Conservation (phyloP, 2,797 vertebrate genomes). For the Pelobates cultripes region DNA sequence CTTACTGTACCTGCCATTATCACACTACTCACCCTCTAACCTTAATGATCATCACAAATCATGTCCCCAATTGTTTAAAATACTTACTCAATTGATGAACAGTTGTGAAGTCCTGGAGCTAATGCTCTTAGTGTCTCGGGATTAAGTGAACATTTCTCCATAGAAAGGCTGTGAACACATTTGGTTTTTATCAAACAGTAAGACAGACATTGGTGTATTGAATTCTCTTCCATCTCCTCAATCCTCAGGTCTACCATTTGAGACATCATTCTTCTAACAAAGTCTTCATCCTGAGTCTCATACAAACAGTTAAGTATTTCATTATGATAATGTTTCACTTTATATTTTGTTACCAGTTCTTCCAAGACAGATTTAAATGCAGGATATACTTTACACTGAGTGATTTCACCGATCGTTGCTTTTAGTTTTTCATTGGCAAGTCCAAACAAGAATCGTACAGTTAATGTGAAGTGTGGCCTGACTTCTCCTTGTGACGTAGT, state of each 20-base stretch:
- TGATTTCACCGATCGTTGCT: no score
- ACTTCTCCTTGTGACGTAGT: background rate
- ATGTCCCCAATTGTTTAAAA: no score
- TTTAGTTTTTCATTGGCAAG: no score
- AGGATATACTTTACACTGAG: no score
- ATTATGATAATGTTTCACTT: background rate
- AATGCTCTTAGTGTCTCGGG: background rate
- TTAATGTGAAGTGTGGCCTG: background rate
- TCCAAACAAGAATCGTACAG: no score
- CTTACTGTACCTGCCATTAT: no score
- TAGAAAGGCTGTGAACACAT: background rate
- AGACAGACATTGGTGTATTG: background rate
- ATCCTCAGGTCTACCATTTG: background rate
- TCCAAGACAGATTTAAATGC: no score
- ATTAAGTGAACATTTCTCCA: background rate
- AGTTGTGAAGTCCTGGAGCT: background rate
- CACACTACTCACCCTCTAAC: no score
- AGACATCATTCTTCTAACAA: background rate
- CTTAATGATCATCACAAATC: no score
- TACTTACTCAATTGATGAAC: background rate
- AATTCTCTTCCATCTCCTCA: background rate
- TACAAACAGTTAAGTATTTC: background rate
- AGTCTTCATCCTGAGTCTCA: background rate
- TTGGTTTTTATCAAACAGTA: background rate
- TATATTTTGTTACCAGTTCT: no score